Conservation (phyloP, 2,797 vertebrate genomes). For the Spheniscus humboldti region DNA sequence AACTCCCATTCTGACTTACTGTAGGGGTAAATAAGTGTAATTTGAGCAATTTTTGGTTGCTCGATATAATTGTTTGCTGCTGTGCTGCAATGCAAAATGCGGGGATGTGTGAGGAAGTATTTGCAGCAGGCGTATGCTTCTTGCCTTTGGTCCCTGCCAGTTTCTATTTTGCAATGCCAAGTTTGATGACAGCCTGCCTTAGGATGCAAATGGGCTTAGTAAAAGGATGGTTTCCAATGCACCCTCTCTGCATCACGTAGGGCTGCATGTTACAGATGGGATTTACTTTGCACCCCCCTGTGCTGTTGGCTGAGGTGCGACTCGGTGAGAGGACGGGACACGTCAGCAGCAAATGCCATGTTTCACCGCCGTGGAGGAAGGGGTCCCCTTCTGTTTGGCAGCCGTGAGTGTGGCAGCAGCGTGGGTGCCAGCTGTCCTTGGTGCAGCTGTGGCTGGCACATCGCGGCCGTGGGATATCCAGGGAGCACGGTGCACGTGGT, state of each 20-base stretch:
- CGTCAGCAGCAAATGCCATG: background rate
- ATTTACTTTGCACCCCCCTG: background rate
- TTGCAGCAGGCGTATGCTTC: background rate
- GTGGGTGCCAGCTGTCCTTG: background rate
- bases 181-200: slow-evolving; percentile 6
- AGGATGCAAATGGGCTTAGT: background rate
- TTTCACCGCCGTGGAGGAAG: fast-evolving
- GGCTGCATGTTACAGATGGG: background rate
- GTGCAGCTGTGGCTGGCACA: background rate
- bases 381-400: background rate
- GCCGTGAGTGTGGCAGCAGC: background rate
- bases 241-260: background rate
- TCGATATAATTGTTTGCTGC: slow-evolving; percentile 13
- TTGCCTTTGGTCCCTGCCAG: slow-evolving; percentile 25
- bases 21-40: slow-evolving; percentile 38
- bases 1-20: slow-evolving; percentile 49
- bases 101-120: background rate
- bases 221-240: background rate
- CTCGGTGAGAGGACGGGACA: background rate
- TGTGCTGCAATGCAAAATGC: background rate
- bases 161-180: slow-evolving; percentile 4
- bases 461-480: background rate
- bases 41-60: slow-evolving; percentile 45
- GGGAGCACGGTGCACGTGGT: background rate
- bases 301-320: background rate